Base-by-base conservation (phyloP, 2,113 vertebrate genomes). In the Coturnix japonica region DNA sequence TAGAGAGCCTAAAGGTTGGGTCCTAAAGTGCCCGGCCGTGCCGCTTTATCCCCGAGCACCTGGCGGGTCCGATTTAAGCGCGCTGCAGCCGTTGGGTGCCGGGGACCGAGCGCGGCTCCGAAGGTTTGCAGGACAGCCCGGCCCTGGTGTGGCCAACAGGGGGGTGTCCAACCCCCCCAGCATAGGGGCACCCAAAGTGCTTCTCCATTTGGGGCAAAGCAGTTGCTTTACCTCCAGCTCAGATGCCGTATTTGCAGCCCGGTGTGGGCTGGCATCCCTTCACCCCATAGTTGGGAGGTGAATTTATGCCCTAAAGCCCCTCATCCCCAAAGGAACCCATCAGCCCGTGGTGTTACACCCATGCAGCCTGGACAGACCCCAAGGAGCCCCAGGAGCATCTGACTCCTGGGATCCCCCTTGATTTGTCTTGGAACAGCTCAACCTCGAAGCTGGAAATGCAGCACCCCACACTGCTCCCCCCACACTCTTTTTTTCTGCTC, bases 1-100 rank as follows among this genome's bases (percentile, higher is more conserved):
- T 96, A 97, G 96, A 97, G 87, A 97, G 93, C 94, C 96, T 96
- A 96, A 53, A 94, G 94, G 87, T 63, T 91, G 93, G 96, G 96
- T 95, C 73, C 91, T 90, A 89, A 87, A 93, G 78, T 87, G 89
- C 93, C 95, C 77, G 14, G 85, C 94, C 56, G 18, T 91, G 94
- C 81, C 60, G 92, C 96, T 93, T 94, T 95, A 93, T 59, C 46
- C 71, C 87, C 2, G 87, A 61, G 93, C 74, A 75, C 14, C 67
- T 59, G 60, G 67, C 87, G 74, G 88, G 92, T 93, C 85, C 95
- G 80, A 93, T 82, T 94, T 95, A 95, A 91, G 78, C 59, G 92
- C 46, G 72, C 94, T 85, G 92, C 91, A 85, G 94, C 92, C 37
- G 35, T 63, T 80, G 30, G 64, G 76, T 94, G 94, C 41, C n/a